Evolutionary conservation across 2,888 invertebrate species (phyloP).

Genomic region (Pachydiplax longipennis): DNA sequence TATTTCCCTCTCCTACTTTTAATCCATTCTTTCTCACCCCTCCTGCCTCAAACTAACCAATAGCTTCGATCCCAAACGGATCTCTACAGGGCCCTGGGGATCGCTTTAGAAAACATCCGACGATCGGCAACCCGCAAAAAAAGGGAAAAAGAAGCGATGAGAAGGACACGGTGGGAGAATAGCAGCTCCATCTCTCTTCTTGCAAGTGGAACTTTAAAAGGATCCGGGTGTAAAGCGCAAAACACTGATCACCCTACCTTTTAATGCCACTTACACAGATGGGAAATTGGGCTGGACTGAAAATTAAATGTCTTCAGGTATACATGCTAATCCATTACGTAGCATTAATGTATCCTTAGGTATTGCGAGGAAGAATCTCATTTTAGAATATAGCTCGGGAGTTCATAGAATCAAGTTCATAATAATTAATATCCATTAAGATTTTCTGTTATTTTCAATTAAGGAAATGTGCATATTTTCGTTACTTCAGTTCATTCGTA

Average conservation of each 20-base stretch:
- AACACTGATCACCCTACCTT: neutral
- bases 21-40: neutral
- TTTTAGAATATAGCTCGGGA: too few species aligned
- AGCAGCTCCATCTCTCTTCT: neutral
- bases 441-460: too few species aligned
- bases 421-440: too few species aligned
- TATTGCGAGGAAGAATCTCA: too few species aligned
- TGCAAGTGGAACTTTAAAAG: neutral
- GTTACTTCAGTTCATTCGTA: too few species aligned
- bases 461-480: too few species aligned
- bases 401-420: too few species aligned
- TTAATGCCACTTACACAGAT: neutral
- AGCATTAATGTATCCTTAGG: too few species aligned
- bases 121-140: neutral
- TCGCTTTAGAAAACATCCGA: neutral
- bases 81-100: neutral
- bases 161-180: slow-evolving; percentile 1
- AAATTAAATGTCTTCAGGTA: too few species aligned
- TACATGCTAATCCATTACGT: too few species aligned
- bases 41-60: neutral
- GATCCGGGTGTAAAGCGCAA: neutral
- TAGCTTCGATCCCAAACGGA: neutral
- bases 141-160: neutral
- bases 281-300: neutral
- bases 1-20: neutral